Conservation (phyloP, 2,888 invertebrate genomes). For the Brachynemurus nebulosus region DNA sequence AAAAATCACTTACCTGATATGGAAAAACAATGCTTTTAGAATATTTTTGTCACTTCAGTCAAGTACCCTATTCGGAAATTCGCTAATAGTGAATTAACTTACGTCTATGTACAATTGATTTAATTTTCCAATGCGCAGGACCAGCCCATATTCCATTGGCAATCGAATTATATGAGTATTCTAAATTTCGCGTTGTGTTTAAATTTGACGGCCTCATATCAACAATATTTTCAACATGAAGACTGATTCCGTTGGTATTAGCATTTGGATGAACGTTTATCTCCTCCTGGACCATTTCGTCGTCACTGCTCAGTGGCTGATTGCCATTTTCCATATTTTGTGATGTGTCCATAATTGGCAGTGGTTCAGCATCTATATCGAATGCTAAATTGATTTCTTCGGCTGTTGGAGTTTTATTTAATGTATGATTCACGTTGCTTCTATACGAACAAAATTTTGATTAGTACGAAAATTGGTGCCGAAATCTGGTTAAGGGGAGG, state of each 20-base stretch:
- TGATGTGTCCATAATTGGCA: background rate
- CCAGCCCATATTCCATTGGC: conserved; percentile 59
- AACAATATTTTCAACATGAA: conserved; percentile 32
- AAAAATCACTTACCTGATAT: too few species aligned
- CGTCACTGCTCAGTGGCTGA: conserved; percentile 19
- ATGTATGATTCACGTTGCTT: background rate
- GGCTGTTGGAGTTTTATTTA: background rate
- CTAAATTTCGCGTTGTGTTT: conserved; percentile 35
- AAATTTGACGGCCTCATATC: conserved; percentile 42
- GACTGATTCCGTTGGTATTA: conserved; percentile 26
- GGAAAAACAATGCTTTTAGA: too few species aligned
- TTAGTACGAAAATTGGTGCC: too few species aligned
- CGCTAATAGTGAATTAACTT: background rate
- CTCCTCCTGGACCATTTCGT: conserved; percentile 27
- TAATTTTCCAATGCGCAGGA: conserved; percentile 69
- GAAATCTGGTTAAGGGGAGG: too few species aligned
- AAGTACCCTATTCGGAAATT: too few species aligned
- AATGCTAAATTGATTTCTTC: conserved; percentile 2
- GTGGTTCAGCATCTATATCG: conserved; percentile 4
- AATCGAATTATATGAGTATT: conserved; percentile 55
- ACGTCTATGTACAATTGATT: conserved; percentile 23
- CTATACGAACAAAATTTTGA: background rate
- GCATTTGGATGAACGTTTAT: conserved; percentile 13
- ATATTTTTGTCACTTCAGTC: too few species aligned
- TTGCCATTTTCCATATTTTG: background rate